Base-by-base conservation (phyloP, 2,888 invertebrate species). In the Catocala sponsa region DNA sequence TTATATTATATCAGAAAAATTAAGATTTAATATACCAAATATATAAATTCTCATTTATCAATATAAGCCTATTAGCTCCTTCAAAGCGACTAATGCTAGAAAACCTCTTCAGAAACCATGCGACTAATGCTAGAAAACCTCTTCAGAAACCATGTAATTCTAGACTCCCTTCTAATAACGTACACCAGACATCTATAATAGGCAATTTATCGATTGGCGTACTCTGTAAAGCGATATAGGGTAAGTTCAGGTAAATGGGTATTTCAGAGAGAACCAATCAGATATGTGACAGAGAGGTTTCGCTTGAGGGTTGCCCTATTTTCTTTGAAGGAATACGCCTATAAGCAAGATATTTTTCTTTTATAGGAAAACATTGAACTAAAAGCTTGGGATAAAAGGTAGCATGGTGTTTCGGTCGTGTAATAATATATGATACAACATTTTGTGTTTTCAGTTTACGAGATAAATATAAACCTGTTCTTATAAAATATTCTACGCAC, bases 211-310 rank as follows among this genome's bases (percentile, higher is more conserved):
- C 9, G 32, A 53, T 52, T 52, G 43, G 9, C 2, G n/a, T 53
- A 53, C 32, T 53, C 25, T 32, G 53, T 25, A 32, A 53, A 12
- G 35, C 43, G 53, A 53, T 25, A 52, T 15, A 25, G 51, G 12
- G 32, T 11, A 43, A 43, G 32, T 42, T 53, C 53, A 53, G 53
- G 53, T 53, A 43, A 50, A 53, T 53, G 42, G 53, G 25, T 53
- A 32, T 53, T 25, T 32, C 1, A 10, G 41, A 25, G 42, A 53
- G 7, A 43, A 32, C 53, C n/a, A 43, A 53, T 43, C 53, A 32
- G 13, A 52, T 9, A 42, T 15, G 41, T 43, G 53, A 53, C 43
- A 53, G 38, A 7, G 41, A 13, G 51, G 38, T 41, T 32, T 38
- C 10, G 13, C 38, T 41, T 41, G 38, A 51, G 12, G 48, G 35